A percentile compares a stretch with the other conserved stretches of the same genome.
phyloP scores from a whole-genome alignment of 2,888 invertebrate species.

The Ommatoiulus sabulosus region DNA sequence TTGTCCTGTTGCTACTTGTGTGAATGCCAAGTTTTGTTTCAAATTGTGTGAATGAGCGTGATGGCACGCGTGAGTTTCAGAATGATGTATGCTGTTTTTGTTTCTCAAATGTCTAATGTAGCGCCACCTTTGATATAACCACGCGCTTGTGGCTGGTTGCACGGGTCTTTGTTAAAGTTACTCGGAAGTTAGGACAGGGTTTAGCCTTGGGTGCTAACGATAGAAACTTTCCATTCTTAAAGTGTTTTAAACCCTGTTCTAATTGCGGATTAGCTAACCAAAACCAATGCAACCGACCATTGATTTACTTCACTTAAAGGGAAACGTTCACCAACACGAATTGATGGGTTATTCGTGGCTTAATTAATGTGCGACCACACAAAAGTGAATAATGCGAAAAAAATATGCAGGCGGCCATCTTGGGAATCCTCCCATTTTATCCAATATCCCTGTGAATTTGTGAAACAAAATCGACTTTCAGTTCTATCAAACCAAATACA shows the following conservation, averaged over 20 bases:
- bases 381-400: too few relatives aligned
- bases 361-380: neutral
- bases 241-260: neutral
- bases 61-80: neutral
- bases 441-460: too few relatives aligned
- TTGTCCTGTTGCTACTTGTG: conserved; percentile 11
- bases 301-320: neutral
- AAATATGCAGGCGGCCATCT: neutral
- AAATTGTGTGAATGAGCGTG: neutral
- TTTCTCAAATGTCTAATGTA: neutral
- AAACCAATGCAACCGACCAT: neutral
- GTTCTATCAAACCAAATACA: too few relatives aligned
- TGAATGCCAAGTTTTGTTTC: neutral
- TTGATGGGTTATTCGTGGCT: neutral
- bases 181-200: neutral
- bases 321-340: neutral
- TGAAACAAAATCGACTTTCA: too few relatives aligned
- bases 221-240: neutral
- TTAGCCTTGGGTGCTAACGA: neutral
- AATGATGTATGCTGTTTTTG: neutral
- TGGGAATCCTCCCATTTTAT: neutral
- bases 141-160: neutral
- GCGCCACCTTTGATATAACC: neutral
- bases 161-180: neutral
- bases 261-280: neutral